Conservation (phyloP, 2,888 invertebrate species). For the Mermis nigrescens region DNA sequence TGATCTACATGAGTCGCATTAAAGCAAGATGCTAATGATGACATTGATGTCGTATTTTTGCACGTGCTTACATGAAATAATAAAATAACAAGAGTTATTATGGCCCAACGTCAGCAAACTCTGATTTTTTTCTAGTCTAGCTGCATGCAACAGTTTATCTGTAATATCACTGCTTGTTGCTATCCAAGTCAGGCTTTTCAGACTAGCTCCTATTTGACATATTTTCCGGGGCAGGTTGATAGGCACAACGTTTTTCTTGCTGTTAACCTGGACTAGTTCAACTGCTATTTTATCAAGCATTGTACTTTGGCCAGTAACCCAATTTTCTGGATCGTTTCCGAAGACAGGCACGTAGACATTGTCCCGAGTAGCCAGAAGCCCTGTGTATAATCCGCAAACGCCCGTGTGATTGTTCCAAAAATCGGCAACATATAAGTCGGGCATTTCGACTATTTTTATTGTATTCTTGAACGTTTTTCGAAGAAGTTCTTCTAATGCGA, state of each 20-base stretch:
- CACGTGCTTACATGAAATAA: no score
- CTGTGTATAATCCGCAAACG: slow-evolving; percentile 20
- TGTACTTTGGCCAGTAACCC: slow-evolving; percentile 20
- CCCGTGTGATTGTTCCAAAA: slow-evolving; percentile 12
- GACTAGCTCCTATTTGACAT: slow-evolving; percentile 19
- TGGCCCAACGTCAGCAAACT: no score
- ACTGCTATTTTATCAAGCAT: slow-evolving; percentile 20
- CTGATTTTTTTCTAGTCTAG: not conserved
- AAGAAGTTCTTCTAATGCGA: slow-evolving; percentile 13
- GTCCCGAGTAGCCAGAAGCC: slow-evolving; percentile 19
- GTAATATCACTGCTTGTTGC: slow-evolving; percentile 1
- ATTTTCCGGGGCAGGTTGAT: slow-evolving; percentile 18
- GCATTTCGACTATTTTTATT: slow-evolving; percentile 19
- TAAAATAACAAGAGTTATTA: no score
- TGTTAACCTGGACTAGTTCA: slow-evolving; percentile 19
- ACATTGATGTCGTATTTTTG: no score
- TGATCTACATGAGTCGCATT: no score
- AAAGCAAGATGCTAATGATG: no score
- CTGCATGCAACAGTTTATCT: slow-evolving; percentile 6
- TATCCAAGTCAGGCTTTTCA: slow-evolving; percentile 14
- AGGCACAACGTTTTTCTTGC: slow-evolving; percentile 17
- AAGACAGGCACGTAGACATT: slow-evolving; percentile 21
- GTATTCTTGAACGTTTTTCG: slow-evolving; percentile 15
- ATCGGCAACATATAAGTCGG: slow-evolving; percentile 9
- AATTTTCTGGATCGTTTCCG: slow-evolving; percentile 22